Evolutionary conservation across 2,888 invertebrate species (phyloP).

Genomic region (Heliconius cydno): DNA sequence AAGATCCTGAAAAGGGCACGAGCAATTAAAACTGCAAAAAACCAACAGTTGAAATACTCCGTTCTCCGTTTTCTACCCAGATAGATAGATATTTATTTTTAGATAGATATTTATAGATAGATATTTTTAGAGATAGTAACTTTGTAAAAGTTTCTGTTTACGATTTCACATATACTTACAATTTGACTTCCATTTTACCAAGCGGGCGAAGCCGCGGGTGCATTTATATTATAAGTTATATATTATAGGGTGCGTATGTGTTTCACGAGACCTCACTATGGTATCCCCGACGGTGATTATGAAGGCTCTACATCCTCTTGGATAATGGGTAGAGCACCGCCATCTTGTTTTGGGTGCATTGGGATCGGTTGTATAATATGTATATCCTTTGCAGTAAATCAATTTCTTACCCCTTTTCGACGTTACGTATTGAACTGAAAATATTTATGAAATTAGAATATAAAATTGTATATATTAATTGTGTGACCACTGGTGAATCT

Average conservation of each 20-base stretch:
- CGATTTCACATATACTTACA: too few species aligned
- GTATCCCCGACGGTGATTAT: constrained; percentile 42
- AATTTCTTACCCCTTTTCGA: constrained; percentile 51
- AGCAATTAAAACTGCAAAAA: too few species aligned
- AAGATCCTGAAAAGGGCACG: too few species aligned
- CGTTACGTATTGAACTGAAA: constrained; percentile 42
- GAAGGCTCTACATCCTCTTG: constrained; percentile 50
- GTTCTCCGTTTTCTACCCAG: too few species aligned
- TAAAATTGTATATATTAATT: too few species aligned
- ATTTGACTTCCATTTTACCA: neutral
- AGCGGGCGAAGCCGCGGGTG: neutral
- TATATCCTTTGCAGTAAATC: constrained; percentile 48
- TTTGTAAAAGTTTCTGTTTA: too few species aligned
- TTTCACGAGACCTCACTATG: constrained; percentile 32
- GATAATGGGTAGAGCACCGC: constrained; percentile 48
- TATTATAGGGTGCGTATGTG: constrained; percentile 40
- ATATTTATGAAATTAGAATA: neutral
- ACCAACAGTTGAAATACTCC: too few species aligned
- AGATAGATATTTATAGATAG: too few species aligned
- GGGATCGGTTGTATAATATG: constrained; percentile 16
- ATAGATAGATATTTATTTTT: too few species aligned
- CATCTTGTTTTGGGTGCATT: constrained; percentile 16
- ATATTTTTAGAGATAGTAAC: too few species aligned
- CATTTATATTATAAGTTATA: neutral
- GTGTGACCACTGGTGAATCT: too few species aligned